A percentile compares a stretch with the other conserved stretches of the same genome.
Conservation (phyloP, 37 sponge, comb jelly and placozoan species). For the Mnemiopsis leidyi region DNA sequence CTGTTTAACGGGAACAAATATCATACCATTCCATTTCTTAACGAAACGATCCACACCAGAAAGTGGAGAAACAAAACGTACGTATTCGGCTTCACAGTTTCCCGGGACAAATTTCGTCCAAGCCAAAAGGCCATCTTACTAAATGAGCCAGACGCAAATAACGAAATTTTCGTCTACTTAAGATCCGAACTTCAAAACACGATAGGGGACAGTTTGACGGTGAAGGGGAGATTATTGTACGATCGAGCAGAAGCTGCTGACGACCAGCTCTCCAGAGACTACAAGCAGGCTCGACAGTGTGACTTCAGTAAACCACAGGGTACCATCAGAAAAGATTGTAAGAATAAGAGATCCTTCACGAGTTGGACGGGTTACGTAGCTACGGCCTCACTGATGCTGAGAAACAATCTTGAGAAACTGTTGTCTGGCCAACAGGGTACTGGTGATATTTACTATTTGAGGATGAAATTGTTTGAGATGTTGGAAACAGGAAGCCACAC, state of each 20-base stretch:
- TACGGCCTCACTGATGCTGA: background rate
- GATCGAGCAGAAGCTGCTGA: background rate
- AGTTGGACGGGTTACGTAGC: background rate
- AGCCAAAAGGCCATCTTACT: background rate
- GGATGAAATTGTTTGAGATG: background rate
- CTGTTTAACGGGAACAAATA: background rate
- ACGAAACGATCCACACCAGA: background rate
- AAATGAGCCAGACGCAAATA: background rate
- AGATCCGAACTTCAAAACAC: background rate
- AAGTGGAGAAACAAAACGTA: background rate
- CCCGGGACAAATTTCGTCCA: background rate
- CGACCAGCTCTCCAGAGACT: background rate
- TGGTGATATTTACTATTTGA: background rate
- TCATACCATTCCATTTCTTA: background rate
- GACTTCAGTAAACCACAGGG: background rate
- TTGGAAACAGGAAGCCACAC: background rate
- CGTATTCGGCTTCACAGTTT: background rate
- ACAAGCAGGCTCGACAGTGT: background rate
- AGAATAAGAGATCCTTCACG: background rate
- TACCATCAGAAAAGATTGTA: background rate
- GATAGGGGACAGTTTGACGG: background rate
- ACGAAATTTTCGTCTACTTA: background rate
- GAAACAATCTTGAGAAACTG: background rate
- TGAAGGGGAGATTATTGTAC: background rate
- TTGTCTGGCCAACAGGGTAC: background rate